A percentile compares a stretch with the other conserved stretches of the same genome.
phyloP scores from a whole-genome alignment of 2,113 vertebrate species.

The Camelus dromedarius region DNA sequence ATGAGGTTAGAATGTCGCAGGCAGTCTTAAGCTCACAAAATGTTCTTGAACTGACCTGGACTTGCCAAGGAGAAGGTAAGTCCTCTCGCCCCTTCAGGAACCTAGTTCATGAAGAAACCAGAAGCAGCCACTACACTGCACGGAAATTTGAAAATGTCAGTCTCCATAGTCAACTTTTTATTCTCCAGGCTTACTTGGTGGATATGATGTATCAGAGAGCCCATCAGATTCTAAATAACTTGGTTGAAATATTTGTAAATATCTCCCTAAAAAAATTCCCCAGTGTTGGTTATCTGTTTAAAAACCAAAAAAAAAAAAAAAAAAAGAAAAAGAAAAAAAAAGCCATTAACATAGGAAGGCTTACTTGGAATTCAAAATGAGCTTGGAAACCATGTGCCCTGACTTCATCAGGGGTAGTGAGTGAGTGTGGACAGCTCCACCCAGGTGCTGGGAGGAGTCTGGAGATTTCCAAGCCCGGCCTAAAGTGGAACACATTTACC shows the following conservation, averaged over 20 bases:
- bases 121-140: background rate
- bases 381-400: background rate
- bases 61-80: background rate
- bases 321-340: background rate
- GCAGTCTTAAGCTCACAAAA: background rate
- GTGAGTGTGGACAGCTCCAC: background rate
- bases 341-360: background rate
- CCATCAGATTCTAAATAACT: background rate
- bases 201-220: background rate
- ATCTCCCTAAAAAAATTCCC: constrained; percentile 10
- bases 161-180: background rate
- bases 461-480: background rate
- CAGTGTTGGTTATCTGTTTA: constrained; percentile 40
- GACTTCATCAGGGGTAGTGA: background rate
- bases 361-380: background rate
- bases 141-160: background rate
- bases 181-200: background rate
- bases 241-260: constrained; percentile 42
- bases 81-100: background rate
- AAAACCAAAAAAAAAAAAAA: background rate
- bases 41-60: background rate
- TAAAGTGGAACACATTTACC: background rate
- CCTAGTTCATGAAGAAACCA: background rate
- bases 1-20: background rate
- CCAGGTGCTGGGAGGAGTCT: background rate